Evolutionary conservation across 2,113 vertebrate genomes (phyloP), one percentile per base, ranked within the genome.

Genomic region (Reinhardtius hippoglossoides): DNA sequence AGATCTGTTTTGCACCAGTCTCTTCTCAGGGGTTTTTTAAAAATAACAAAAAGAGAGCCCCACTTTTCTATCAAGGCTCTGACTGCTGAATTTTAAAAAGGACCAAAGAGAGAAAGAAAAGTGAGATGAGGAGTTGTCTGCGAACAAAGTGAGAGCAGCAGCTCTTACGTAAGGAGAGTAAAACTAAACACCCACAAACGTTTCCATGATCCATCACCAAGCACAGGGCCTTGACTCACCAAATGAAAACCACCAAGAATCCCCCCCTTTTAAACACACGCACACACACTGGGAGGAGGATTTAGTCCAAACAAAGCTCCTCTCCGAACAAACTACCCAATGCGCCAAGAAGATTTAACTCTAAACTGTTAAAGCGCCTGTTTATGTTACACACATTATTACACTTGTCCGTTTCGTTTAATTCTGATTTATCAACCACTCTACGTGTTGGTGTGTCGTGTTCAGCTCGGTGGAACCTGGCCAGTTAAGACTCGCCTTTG

Each of bases 131-230:
- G 4, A 58, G 2, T 13, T 2, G 7, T 31, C 3, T 0, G 1
- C 31, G 16, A 42, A 8, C 4, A 44, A 27, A 52, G 42, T 26
- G 37, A 26, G 37, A 26, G 52, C 50, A 58, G 52, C 9, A 42
- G 48, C 56, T 52, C 31, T 66, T 54, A 23, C 46, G 55, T 50
- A 35, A 31, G 37, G 6, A 37, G 24, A 55, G 72, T n/a, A 1
- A 44, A 68, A 62, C 52, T 55, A 21, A 68, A 79, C 81, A 61
- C 48, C 71, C 71, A 63, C 54, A 82, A 77, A 83, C 80, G 73
- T 91, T 90, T 91, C 87, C 91, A 87, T 83, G 72, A 87, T 63
- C 64, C 65, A 73, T 82, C 82, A 78, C 23, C 56, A 27, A 78
- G 24, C 21, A 42, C 71, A 35, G 23, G 31, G 74, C 77, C 74